A percentile compares a stretch with the other conserved stretches of the same genome.
Evolutionary conservation across 2,113 vertebrate genomes (phyloP).

Genomic region (Fregata magnificens): DNA sequence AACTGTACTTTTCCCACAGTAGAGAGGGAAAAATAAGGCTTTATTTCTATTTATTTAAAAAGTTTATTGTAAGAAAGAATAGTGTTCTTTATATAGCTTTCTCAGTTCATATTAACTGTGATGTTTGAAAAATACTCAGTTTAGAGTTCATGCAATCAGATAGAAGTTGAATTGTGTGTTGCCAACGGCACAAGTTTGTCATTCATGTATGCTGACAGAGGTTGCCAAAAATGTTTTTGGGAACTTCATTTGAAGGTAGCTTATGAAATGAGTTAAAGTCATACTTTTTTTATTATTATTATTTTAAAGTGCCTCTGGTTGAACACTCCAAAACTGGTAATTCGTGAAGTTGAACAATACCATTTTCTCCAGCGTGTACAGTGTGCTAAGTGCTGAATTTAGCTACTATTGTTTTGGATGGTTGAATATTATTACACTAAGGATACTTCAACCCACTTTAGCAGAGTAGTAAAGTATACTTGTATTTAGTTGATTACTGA

Average conservation of each 20-base stretch:
- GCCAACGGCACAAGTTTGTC: background rate
- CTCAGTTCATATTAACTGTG: background rate
- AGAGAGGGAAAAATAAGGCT: background rate
- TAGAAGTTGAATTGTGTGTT: background rate
- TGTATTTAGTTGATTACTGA: background rate
- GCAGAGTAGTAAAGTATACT: background rate
- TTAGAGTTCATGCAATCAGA: background rate
- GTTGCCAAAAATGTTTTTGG: background rate
- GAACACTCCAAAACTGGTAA: background rate
- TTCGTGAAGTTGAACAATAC: background rate
- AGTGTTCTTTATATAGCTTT: background rate
- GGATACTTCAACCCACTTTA: background rate
- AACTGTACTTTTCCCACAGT: background rate
- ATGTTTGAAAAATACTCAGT: background rate
- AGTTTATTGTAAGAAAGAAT: background rate
- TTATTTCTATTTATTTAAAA: background rate
- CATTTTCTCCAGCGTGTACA: background rate
- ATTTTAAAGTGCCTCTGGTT: background rate
- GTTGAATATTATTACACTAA: background rate
- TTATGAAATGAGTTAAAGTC: background rate
- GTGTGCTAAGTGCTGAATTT: background rate
- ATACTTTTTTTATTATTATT: background rate
- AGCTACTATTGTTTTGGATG: background rate
- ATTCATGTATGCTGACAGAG: background rate
- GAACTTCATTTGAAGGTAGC: background rate